phyloP scores from a whole-genome alignment of 1,140 invertebrate genomes.

The Habropoda laboriosa region DNA sequence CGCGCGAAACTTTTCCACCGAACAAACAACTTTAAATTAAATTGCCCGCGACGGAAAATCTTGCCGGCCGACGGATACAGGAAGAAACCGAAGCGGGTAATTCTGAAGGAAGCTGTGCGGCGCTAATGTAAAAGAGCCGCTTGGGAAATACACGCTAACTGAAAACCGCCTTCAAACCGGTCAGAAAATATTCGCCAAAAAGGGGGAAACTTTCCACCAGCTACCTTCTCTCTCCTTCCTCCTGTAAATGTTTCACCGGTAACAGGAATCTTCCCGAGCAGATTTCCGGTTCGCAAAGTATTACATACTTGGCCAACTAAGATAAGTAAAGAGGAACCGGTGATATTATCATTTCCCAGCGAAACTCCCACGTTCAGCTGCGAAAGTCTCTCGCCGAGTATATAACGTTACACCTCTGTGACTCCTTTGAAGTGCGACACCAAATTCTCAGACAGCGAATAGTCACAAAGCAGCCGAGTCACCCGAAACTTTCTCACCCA shows the following conservation, averaged over 20 bases:
- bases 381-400: not conserved
- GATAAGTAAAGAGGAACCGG: too few relatives aligned
- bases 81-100: slow-evolving; percentile 28
- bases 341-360: too few relatives aligned
- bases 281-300: too few relatives aligned
- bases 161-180: not conserved
- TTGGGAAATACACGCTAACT: slow-evolving; percentile 35
- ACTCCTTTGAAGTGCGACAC: not conserved
- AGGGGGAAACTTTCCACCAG: not conserved
- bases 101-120: slow-evolving; percentile 6
- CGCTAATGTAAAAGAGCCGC: slow-evolving; percentile 27
- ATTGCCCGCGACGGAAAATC: slow-evolving; percentile 55
- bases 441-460: too few relatives aligned
- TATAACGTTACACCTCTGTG: not conserved
- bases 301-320: too few relatives aligned
- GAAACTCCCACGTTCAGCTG: not conserved
- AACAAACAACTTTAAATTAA: slow-evolving; percentile 72
- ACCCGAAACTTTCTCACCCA: not conserved
- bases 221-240: not conserved
- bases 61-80: slow-evolving; percentile 4
- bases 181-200: not conserved
- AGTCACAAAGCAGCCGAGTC: too few relatives aligned
- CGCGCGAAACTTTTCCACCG: slow-evolving; percentile 45
- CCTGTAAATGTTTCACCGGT: too few relatives aligned
- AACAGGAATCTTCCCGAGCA: not conserved